These are phyloP conservation scores for Troides oblongomaculatus DNA, from an alignment of 2,888 invertebrate species.

Conservation along the genomic window DNA sequence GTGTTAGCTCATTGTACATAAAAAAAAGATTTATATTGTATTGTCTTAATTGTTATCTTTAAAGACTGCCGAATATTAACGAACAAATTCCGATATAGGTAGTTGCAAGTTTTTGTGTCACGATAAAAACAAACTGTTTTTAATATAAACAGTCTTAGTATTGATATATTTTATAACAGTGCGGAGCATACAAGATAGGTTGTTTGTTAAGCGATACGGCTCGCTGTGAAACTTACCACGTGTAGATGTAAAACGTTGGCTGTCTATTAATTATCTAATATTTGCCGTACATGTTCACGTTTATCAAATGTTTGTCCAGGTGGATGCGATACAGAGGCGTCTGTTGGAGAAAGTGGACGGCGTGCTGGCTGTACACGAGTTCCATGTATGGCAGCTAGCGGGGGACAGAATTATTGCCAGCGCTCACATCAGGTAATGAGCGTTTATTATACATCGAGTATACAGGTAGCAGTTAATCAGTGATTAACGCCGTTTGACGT, in stretches of 20 bases:
- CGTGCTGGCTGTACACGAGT: slow-evolving; percentile 97
- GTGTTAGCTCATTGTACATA: not conserved
- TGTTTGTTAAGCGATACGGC: slow-evolving; percentile 12
- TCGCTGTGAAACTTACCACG: slow-evolving; percentile 5
- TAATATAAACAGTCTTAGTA: not conserved
- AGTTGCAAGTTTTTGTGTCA: not conserved
- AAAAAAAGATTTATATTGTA: not conserved
- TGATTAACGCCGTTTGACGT: no score
- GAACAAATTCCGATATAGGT: not conserved
- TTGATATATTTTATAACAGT: not conserved
- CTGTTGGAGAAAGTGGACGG: slow-evolving; percentile 95
- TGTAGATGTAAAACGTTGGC: slow-evolving; percentile 14
- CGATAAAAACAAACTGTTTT: not conserved
- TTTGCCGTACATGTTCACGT: slow-evolving; percentile 13
- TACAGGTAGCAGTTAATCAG: not conserved
- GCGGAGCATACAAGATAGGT: not conserved
- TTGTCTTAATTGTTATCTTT: not conserved
- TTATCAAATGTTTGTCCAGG: slow-evolving; percentile 66
- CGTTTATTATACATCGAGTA: not conserved
- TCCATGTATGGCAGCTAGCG: slow-evolving; percentile 99
- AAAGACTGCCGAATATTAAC: not conserved
- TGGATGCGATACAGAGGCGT: slow-evolving; percentile 93
- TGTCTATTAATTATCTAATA: slow-evolving; percentile 5
- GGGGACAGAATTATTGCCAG: slow-evolving; percentile 98
- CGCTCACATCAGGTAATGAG: slow-evolving; percentile 91